Conservation (phyloP, 2,113 vertebrate species). For the Hydrolagus affinis region DNA sequence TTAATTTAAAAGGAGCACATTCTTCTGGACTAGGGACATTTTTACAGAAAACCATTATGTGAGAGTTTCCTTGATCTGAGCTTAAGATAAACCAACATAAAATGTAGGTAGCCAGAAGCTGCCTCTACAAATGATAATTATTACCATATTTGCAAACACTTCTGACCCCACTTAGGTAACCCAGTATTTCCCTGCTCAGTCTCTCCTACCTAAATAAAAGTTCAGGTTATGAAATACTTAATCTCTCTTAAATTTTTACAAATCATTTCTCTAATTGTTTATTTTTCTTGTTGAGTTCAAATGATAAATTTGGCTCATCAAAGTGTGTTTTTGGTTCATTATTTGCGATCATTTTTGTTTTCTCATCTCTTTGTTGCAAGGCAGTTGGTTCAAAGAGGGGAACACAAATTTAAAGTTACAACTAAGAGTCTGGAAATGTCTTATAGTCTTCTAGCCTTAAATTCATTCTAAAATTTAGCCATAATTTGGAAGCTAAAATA, state of each 20-base stretch:
- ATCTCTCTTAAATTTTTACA: background rate
- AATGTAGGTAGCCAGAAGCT: background rate
- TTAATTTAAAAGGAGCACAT: background rate
- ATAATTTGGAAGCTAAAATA: too few species aligned
- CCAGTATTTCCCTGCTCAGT: background rate
- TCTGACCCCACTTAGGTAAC: background rate
- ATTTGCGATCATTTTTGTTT: too few species aligned
- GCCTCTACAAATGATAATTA: background rate
- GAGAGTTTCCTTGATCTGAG: background rate
- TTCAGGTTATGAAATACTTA: background rate
- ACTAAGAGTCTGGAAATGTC: too few species aligned
- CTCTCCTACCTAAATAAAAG: background rate
- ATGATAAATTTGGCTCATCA: too few species aligned
- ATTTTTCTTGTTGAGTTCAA: too few species aligned
- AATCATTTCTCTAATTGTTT: too few species aligned
- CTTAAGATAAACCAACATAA: background rate
- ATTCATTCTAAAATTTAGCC: too few species aligned
- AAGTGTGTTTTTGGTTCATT: too few species aligned
- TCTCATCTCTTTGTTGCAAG: too few species aligned
- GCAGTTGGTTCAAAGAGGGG: too few species aligned
- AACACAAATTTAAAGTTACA: too few species aligned
- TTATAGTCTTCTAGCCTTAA: too few species aligned
- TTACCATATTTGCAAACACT: conserved; percentile 22
- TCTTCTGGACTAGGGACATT: background rate
- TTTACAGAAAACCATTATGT: background rate